A percentile compares a stretch with the other conserved stretches of the same genome.
phyloP scores from a whole-genome alignment of 2,888 invertebrate species.

The Amblyjoppa fuscipennis region DNA sequence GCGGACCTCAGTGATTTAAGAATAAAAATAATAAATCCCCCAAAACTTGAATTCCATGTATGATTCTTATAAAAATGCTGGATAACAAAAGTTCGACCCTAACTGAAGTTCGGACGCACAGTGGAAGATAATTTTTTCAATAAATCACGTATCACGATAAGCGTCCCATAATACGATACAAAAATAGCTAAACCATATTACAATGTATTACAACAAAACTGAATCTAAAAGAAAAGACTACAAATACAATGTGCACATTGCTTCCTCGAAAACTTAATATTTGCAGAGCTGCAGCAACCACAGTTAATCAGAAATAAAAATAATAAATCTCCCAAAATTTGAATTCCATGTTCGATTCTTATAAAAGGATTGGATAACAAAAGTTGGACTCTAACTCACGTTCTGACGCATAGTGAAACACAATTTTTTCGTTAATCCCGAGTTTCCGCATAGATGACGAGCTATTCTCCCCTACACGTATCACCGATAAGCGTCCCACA shows the following conservation, averaged over 20 bases:
- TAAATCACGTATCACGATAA: not conserved
- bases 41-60: too few species aligned
- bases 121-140: not conserved
- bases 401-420: not conserved
- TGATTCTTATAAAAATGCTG: too few species aligned
- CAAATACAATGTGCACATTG: too few species aligned
- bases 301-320: not conserved
- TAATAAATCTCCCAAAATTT: not conserved
- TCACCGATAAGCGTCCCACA: constrained; percentile 19
- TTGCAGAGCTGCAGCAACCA: not conserved
- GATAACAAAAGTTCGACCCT: too few species aligned
- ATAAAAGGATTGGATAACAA: not conserved
- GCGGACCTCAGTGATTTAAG: too few species aligned
- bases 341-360: not conserved
- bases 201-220: not conserved
- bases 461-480: not conserved
- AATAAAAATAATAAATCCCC: too few species aligned
- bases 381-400: not conserved
- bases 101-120: not conserved
- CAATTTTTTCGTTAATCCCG: not conserved
- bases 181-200: constrained; percentile 4
- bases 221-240: too few species aligned
- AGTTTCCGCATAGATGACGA: not conserved
- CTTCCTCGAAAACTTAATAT: too few species aligned
- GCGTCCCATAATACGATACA: constrained; percentile 11